Evolutionary conservation across 2,888 invertebrate genomes (phyloP).

Genomic region (Anodontia alba): DNA sequence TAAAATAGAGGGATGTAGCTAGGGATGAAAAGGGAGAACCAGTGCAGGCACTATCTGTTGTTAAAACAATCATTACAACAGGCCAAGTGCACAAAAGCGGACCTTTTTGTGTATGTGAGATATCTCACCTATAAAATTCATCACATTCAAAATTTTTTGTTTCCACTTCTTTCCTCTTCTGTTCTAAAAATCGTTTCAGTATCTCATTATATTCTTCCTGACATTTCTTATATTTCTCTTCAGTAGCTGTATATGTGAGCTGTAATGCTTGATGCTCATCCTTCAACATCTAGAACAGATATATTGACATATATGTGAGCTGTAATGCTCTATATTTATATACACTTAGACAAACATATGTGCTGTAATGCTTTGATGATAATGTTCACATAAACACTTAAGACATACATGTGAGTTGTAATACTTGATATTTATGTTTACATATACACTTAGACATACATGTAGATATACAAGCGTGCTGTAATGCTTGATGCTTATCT

Average conservation of each 20-base stretch:
- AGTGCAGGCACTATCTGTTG: too few relatives aligned
- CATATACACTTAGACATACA: too few relatives aligned
- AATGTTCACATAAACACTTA: too few relatives aligned
- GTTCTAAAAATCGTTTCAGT: conserved; percentile 91
- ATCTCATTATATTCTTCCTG: conserved; percentile 84
- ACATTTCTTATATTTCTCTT: conserved; percentile 93
- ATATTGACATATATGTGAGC: neutral
- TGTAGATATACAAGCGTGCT: too few relatives aligned
- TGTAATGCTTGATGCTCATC: conserved; percentile 98
- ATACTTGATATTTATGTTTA: too few relatives aligned
- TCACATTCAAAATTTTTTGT: conserved; percentile 99
- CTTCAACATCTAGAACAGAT: conserved; percentile 88
- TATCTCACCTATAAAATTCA: conserved; percentile 66
- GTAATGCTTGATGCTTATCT: too few relatives aligned
- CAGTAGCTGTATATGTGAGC: conserved; percentile 94
- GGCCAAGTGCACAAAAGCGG: too few relatives aligned
- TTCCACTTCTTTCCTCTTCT: conserved; percentile 97
- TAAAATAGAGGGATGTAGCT: too few relatives aligned
- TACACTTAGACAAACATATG: neutral
- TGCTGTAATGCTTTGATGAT: neutral
- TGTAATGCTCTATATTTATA: neutral
- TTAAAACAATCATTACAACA: too few relatives aligned
- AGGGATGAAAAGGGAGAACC: too few relatives aligned
- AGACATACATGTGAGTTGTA: too few relatives aligned
- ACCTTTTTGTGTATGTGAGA: too few relatives aligned